Base-by-base conservation (phyloP, 2,888 invertebrate species). In the Thalpophila matura region DNA sequence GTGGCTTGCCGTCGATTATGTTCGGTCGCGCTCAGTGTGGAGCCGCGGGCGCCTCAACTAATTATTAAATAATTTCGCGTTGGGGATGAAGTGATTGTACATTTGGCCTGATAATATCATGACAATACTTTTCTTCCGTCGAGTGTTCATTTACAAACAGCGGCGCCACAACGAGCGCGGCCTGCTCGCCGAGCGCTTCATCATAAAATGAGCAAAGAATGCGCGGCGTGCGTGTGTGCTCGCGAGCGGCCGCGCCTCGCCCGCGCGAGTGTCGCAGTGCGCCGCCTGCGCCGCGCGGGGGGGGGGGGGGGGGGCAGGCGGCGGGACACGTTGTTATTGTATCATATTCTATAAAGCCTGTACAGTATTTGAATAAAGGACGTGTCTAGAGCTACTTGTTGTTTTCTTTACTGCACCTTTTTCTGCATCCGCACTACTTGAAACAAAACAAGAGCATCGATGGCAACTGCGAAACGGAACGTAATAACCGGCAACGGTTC, bases 311-410 rank as follows among this genome's bases (percentile, higher is more conserved):
- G 4, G 9, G 12, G 5, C 14, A 9, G n/a, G 50, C 14, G 16
- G 14, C 12, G 50, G 10, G 12, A 63, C 80, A 80, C 80, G 80
- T 82, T 85, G 84, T 86, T 87, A 84, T 86, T 88, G 90, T 90
- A 88, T 85, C 80, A 86, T 89, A 88, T 79, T 88, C 82, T 89
- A 87, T 87, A 88, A 87, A 90, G 86, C 90, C 90, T 92, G 93
- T 92, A 92, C 93, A 93, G 93, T 93, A 93, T 92, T 92, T 91
- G 86, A 93, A 87, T 92, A 92, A 92, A 92, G 91, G 93, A 92
- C 91, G 91, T 92, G 92, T 93, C 92, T 93, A 90, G 85, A 89
- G 82, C 82, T 82, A 77, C 31, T 20, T 4, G 60, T 43, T 46
- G 42, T 63, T 56, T 43, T 24, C 45, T 47, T 47, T 33, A 1